phyloP scores from a whole-genome alignment of 1,140 invertebrate genomes.

The Hyles euphorbiae region DNA sequence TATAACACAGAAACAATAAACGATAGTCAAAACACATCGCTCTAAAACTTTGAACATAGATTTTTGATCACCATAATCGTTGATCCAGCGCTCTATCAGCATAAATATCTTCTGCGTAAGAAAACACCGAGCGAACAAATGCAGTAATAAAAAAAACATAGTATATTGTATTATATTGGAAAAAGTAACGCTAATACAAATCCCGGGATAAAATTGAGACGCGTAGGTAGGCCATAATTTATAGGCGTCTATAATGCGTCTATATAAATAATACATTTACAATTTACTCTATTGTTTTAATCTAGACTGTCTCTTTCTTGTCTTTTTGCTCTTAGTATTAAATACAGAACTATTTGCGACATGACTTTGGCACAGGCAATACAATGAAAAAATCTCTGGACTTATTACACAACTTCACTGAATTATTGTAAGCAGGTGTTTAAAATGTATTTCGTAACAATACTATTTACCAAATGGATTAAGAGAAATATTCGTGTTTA shows the following conservation, averaged over 20 bases:
- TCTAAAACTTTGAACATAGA: not conserved
- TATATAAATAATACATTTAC: not conserved
- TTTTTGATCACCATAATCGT: too few species aligned
- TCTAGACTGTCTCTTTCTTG: not conserved
- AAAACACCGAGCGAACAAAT: too few species aligned
- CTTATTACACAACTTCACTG: slow-evolving; percentile 4
- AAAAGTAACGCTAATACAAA: too few species aligned
- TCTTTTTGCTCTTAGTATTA: not conserved
- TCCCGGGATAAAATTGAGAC: too few species aligned
- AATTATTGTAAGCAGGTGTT: slow-evolving; percentile 6
- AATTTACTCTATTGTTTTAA: slow-evolving; percentile 5
- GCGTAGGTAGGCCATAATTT: too few species aligned
- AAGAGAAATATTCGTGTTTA: too few species aligned
- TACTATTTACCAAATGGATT: not conserved
- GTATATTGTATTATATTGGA: too few species aligned
- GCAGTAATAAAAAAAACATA: not conserved
- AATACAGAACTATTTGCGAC: slow-evolving; percentile 7
- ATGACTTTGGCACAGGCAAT: slow-evolving; percentile 7
- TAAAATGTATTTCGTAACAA: slow-evolving; percentile 1
- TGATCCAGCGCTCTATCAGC: too few species aligned
- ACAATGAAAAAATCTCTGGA: slow-evolving; percentile 1
- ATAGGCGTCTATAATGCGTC: too few species aligned
- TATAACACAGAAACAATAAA: slow-evolving; percentile 2
- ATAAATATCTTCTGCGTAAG: too few species aligned
- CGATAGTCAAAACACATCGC: not conserved